Conservation (phyloP, 2,888 invertebrate genomes). For the Saturnia pavonia region DNA sequence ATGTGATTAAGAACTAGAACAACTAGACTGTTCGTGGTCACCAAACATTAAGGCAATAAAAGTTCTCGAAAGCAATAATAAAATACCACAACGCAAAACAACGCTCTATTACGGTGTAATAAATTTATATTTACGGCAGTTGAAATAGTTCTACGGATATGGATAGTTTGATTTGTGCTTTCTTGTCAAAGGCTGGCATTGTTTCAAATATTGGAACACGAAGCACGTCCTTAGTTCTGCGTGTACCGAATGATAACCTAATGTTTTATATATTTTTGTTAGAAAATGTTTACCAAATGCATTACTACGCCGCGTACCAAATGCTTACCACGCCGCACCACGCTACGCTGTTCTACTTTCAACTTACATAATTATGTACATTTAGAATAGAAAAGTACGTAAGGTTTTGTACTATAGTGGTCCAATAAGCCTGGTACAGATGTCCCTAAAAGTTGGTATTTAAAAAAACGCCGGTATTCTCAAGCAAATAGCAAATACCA, state of each 20-base stretch:
- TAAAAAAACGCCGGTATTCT: too few species aligned
- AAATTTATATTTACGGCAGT: constrained; percentile 52
- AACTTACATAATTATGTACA: constrained; percentile 16
- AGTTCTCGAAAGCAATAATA: constrained; percentile 47
- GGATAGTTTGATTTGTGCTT: constrained; percentile 69
- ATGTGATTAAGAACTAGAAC: constrained; percentile 9
- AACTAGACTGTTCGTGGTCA: constrained; percentile 37
- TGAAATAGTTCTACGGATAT: constrained; percentile 54
- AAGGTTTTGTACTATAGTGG: not conserved
- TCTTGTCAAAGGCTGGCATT: constrained; percentile 66
- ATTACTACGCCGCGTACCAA: not conserved
- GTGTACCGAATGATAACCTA: constrained; percentile 63
- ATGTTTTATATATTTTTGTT: constrained; percentile 69
- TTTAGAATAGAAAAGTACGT: constrained; percentile 10
- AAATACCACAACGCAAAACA: constrained; percentile 43
- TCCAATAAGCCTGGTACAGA: too few species aligned
- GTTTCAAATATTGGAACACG: constrained; percentile 71
- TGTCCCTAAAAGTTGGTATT: too few species aligned
- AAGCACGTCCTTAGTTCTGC: constrained; percentile 61
- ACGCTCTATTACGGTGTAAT: constrained; percentile 33
- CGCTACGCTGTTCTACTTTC: constrained; percentile 28
- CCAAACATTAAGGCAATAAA: constrained; percentile 47
- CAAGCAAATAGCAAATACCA: too few species aligned
- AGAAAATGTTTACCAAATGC: constrained; percentile 47
- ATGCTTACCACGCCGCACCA: too few species aligned